Evolutionary conservation across 2,888 invertebrate species (phyloP).

Genomic region (Tinea trinotella): DNA sequence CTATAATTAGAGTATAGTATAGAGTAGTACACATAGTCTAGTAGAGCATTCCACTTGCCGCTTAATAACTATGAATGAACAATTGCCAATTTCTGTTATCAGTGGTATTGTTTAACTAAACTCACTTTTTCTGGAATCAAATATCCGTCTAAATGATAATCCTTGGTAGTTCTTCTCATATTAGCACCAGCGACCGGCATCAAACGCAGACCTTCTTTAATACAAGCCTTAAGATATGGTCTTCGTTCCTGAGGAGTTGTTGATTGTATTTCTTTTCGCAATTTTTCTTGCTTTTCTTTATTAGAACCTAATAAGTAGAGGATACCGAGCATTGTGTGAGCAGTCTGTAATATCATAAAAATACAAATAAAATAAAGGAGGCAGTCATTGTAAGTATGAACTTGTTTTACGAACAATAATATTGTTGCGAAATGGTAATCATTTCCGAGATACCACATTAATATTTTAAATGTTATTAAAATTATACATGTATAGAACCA

Average conservation of each 20-base stretch:
- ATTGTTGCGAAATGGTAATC: too few species aligned
- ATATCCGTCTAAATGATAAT: slow-evolving; percentile 68
- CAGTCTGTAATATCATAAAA: slow-evolving; percentile 68
- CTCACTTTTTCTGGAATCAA: slow-evolving; percentile 63
- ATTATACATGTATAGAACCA: too few species aligned
- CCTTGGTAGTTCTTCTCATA: slow-evolving; percentile 48
- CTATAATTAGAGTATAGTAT: too few species aligned
- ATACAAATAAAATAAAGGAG: too few species aligned
- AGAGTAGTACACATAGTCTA: too few species aligned
- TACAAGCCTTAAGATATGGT: slow-evolving; percentile 76
- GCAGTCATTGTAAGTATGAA: too few species aligned
- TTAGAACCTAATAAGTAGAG: slow-evolving; percentile 71
- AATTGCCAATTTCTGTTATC: not conserved
- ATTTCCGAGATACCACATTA: too few species aligned
- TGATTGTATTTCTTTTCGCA: slow-evolving; percentile 60
- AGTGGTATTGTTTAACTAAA: slow-evolving; percentile 19
- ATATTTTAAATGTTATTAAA: too few species aligned
- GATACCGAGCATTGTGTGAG: slow-evolving; percentile 54
- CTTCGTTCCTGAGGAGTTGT: slow-evolving; percentile 41
- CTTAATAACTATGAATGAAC: not conserved
- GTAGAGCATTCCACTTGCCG: not conserved
- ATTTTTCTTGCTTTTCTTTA: slow-evolving; percentile 65
- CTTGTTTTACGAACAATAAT: too few species aligned
- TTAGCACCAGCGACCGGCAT: slow-evolving; percentile 65
- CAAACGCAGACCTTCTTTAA: slow-evolving; percentile 77